Evolutionary conservation across 2,113 vertebrate species (phyloP), one percentile per base, ranked within the genome.

Genomic region (Chrysemys picta): DNA sequence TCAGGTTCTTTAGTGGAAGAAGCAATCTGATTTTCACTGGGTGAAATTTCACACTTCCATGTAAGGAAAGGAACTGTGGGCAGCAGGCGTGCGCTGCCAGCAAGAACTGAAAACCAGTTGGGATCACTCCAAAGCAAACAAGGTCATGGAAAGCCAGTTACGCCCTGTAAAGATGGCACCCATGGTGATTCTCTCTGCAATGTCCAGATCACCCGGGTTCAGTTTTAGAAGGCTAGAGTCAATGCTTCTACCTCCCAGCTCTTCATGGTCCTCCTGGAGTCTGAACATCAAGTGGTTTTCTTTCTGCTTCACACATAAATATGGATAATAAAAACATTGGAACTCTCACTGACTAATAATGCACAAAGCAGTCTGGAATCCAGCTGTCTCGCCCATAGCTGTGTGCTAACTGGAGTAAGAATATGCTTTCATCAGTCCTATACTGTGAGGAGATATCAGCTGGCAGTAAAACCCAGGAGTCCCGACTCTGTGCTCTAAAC

Each of bases 61-160:
- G 65, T 21, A 38, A 72, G n/a, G 35, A 38, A 21, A 80, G 5
- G 9, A 84, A 72, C 4, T 16, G 17, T 1, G 8, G 1, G 10
- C 88, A 82, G 3, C 1, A 1, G 1, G 2, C 1, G 21, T 56
- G 17, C 38, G 24, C n/a, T 1, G 9, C n/a, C 72, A 29, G 56
- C 56, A 88, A 76, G 89, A 82, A 19, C 53, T 27, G 91, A 49
- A 50, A 79, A 45, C 53, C 57, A 69, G 47, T 12, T 79, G n/a
- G 72, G 54, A 54, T 59, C n/a, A 27, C 42, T 42, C 79, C 42
- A 82, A 10, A 88, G n/a, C 16, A 35, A 54, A 45, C 11, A 27
- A 87, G 42, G 2, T 3, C 13, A 49, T 6, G 35, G n/a, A 53
- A 47, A 57, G 19, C 65, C 17, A 65, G 54, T 38, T n/a, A 45